These are phyloP conservation scores for Carassius gibelio DNA, from an alignment of 2,113 vertebrate genomes.

Conservation along the genomic window DNA sequence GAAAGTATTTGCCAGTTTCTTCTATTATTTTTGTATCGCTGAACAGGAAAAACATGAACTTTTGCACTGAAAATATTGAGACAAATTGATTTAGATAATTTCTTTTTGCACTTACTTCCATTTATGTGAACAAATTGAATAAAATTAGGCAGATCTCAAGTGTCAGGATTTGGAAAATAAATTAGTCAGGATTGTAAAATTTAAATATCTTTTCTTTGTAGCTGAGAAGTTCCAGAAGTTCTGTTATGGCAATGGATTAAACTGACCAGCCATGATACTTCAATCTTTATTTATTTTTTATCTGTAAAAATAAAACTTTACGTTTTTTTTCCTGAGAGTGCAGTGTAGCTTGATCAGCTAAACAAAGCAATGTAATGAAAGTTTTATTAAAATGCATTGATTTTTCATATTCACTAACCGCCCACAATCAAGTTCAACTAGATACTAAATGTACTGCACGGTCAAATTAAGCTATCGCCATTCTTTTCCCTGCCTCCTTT, in stretches of 20 bases:
- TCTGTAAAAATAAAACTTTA: too few relatives aligned
- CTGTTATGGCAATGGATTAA: not conserved
- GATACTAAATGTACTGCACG: not conserved
- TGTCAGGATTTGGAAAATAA: not conserved
- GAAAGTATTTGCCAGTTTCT: too few relatives aligned
- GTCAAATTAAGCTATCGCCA: not conserved
- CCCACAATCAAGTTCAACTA: not conserved
- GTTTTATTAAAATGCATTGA: not conserved
- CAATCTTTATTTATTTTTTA: too few relatives aligned
- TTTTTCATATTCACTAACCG: not conserved
- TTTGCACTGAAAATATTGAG: not conserved
- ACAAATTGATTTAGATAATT: not conserved
- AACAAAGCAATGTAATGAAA: not conserved
- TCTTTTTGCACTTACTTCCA: not conserved
- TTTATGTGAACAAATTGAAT: not conserved
- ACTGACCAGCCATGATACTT: too few relatives aligned
- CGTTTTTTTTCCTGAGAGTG: too few relatives aligned
- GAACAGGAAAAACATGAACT: not conserved
- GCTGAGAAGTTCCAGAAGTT: not conserved
- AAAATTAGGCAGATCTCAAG: not conserved
- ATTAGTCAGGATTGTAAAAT: not conserved
- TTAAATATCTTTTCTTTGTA: not conserved
- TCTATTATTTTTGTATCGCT: constrained; percentile 4
- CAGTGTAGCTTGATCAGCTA: not conserved
- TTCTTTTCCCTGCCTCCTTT: not conserved